phyloP scores from a whole-genome alignment of 2,113 vertebrate genomes.

The Aptenodytes patagonicus region DNA sequence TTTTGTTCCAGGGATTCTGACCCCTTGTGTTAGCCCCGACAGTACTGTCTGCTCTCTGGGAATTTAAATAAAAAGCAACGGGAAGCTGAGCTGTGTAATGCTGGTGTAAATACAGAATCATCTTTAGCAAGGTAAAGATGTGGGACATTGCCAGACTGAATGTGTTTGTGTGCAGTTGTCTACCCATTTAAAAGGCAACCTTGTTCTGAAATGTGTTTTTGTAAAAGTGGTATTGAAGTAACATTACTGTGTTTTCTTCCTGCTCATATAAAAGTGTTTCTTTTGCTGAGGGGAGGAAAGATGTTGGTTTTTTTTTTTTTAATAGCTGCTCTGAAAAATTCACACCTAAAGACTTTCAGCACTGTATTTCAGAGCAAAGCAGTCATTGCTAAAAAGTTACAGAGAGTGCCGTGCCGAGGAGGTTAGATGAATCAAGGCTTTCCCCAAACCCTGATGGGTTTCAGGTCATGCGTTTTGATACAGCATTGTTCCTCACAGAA shows the following conservation, averaged over 20 bases:
- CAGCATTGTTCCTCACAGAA: not conserved
- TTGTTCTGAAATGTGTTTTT: not conserved
- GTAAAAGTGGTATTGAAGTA: not conserved
- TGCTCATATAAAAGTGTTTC: not conserved
- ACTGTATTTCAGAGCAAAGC: not conserved
- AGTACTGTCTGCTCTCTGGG: not conserved
- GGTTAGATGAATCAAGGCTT: not conserved
- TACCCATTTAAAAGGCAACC: not conserved
- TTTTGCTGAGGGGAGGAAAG: not conserved
- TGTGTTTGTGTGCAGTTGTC: not conserved
- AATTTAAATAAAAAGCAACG: not conserved
- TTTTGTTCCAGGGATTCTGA: not conserved
- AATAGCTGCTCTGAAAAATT: not conserved
- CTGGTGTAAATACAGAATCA: not conserved
- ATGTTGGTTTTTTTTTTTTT: not conserved
- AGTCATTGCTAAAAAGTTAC: not conserved
- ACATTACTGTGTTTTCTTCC: not conserved
- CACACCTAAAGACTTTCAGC: not conserved
- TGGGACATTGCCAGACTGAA: not conserved
- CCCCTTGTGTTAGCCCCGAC: not conserved
- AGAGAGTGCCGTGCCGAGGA: rapidly evolving
- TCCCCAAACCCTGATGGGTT: not conserved
- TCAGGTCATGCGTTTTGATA: not conserved
- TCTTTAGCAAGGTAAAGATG: not conserved
- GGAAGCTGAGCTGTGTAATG: not conserved